Base-by-base conservation (phyloP, 2,797 vertebrate species). In the Darevskia mixta region DNA sequence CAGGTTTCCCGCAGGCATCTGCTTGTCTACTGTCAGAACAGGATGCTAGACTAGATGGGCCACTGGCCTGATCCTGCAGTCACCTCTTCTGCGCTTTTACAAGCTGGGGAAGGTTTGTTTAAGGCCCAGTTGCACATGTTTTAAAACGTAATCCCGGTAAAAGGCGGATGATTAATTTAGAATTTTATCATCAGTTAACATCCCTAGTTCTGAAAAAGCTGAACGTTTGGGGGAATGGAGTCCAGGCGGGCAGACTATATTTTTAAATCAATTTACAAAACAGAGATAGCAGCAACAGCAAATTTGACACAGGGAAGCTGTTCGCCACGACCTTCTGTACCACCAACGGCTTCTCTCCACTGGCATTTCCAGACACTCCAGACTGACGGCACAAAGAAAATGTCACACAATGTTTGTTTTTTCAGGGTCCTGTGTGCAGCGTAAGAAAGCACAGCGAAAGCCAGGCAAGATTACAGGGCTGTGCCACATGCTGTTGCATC, bases 401-500 rank as follows among this genome's bases (percentile, higher is more conserved):
- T 78, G 69, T 93, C 90, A 94, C 38, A 55, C 86, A 87, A 89
- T 87, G 66, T 43, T 82, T 82, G 92, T 61, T 61, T 85, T 86
- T 71, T 49, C 91, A 49, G 13, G 87, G 73, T 91, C 66, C 64
- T 61, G 89, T 73, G 80, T 79, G 64, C 0, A 88, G 41, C 83
- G 7, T 89, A 85, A 91, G 92, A 92, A 90, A 0, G 0, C 82
- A 67, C 43, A 87, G 86, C 0, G 0, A 85, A 85, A 84, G 32
- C 77, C 85, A 43, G 83, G 92, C 91, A 86, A 93, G 91, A 90
- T 91, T 87, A 75, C 80, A 38, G 86, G 82, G 35, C 35, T 27
- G 89, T 94, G 94, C 91, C 85, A 79, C 45, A 92, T 75, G 79
- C 23, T 66, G 38, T 88, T 43, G 35, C 15, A 93, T 89, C 73